These are phyloP conservation scores for Furcifer pardalis DNA, from an alignment of 2,797 vertebrate species.

Conservation along the genomic window DNA sequence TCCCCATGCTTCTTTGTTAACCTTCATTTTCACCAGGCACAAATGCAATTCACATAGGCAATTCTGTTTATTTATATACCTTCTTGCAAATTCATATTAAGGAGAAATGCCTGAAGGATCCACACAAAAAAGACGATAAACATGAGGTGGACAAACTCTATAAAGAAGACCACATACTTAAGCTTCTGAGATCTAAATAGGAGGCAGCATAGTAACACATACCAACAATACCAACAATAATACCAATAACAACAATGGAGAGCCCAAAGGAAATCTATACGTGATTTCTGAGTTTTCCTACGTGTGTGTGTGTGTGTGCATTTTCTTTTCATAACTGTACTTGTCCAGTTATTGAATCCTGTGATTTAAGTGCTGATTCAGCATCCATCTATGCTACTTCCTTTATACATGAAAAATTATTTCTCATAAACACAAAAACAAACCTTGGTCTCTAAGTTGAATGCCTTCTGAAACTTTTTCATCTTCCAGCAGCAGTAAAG, in stretches of 20 bases:
- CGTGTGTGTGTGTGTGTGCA: no score
- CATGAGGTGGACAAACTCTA: no score
- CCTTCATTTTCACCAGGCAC: no score
- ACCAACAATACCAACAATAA: no score
- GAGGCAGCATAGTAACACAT: no score
- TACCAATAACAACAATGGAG: neutral
- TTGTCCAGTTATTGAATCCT: neutral
- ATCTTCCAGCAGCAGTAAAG: conserved; percentile 50
- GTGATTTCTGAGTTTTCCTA: conserved; percentile 25
- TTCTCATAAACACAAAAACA: neutral
- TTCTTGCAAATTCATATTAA: conserved; percentile 33
- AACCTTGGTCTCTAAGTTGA: neutral
- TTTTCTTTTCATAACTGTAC: conserved; percentile 28
- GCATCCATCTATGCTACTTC: conserved; percentile 43
- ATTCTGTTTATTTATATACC: conserved; percentile 22
- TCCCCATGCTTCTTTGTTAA: no score
- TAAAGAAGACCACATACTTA: no score
- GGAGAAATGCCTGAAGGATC: neutral
- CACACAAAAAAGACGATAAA: no score
- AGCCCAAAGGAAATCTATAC: conserved; percentile 19
- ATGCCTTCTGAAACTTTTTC: conserved; percentile 52
- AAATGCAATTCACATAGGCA: no score
- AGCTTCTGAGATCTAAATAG: no score
- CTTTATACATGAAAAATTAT: conserved; percentile 45
- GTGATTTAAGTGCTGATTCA: conserved; percentile 62